phyloP scores from a whole-genome alignment of 2,113 vertebrate species.

The Phrynosoma blainvillii region DNA sequence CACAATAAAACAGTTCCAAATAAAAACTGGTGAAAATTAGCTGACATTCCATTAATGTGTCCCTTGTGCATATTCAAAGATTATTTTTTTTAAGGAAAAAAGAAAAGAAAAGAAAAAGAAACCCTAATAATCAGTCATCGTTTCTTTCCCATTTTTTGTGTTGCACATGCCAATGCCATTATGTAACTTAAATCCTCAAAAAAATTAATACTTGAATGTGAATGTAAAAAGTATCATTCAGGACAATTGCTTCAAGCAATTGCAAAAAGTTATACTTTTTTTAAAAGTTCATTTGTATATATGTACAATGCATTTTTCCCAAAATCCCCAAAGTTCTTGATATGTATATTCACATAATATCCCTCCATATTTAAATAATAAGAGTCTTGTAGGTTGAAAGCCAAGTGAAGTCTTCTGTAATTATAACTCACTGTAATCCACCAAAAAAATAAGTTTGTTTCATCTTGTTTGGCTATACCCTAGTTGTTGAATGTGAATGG shows the following conservation, averaged over 20 bases:
- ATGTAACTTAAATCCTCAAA: constrained; percentile 87
- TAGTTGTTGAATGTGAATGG: constrained; percentile 99
- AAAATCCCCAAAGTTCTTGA: constrained; percentile 83
- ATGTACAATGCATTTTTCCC: constrained; percentile 80
- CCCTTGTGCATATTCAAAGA: constrained; percentile 96
- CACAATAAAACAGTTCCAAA: constrained; percentile 95
- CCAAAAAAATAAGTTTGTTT: constrained; percentile 85
- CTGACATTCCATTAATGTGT: constrained; percentile 91
- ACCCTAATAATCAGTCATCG: constrained; percentile 76
- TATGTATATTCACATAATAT: constrained; percentile 88
- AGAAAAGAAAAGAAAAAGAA: neutral
- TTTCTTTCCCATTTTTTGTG: constrained; percentile 79
- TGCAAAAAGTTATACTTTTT: constrained; percentile 70
- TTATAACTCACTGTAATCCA: constrained; percentile 80
- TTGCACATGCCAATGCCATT: constrained; percentile 90
- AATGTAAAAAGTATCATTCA: constrained; percentile 85
- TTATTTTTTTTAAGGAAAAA: constrained; percentile 61
- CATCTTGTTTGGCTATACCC: constrained; percentile 93
- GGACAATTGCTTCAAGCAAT: constrained; percentile 83
- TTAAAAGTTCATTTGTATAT: constrained; percentile 80
- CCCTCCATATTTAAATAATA: constrained; percentile 85
- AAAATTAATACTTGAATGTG: constrained; percentile 85
- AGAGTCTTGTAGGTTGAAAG: constrained; percentile 83
- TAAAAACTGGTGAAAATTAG: constrained; percentile 93
- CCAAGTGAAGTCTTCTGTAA: constrained; percentile 81